A percentile compares a stretch with the other conserved stretches of the same genome.
Evolutionary conservation across 2,888 invertebrate genomes (phyloP).

Genomic region (Stenurella melanura): DNA sequence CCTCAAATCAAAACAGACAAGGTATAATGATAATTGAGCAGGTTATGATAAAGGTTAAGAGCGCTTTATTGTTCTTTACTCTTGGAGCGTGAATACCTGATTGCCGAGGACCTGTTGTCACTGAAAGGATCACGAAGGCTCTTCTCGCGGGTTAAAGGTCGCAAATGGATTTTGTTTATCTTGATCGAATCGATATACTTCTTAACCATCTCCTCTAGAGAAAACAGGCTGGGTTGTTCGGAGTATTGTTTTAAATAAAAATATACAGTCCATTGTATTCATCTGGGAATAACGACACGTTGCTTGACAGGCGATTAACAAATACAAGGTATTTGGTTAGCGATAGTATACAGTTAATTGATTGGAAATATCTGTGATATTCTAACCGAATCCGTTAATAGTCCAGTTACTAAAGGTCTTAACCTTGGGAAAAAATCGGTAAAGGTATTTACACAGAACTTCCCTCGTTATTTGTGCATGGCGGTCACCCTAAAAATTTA

Average conservation of each 20-base stretch:
- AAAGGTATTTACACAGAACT: too few species aligned
- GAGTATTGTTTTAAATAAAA: constrained; percentile 27
- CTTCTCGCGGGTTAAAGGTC: constrained; percentile 50
- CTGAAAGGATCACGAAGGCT: constrained; percentile 51
- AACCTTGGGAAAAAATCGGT: too few species aligned
- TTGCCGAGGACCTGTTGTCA: constrained; percentile 56
- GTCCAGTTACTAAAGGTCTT: too few species aligned
- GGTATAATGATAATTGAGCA: constrained; percentile 41
- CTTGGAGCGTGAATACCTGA: constrained; percentile 51
- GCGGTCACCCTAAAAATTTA: too few species aligned
- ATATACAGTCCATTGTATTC: constrained; percentile 5
- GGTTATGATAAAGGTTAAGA: constrained; percentile 46
- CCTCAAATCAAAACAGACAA: constrained; percentile 27
- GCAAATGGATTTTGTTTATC: constrained; percentile 55
- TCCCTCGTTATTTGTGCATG: too few species aligned
- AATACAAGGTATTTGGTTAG: neutral
- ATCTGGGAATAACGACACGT: neutral
- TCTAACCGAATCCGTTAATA: neutral
- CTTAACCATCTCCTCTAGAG: constrained; percentile 10
- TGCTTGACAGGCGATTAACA: constrained; percentile 4
- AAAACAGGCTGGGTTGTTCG: constrained; percentile 15
- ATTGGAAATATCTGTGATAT: neutral
- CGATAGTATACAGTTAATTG: neutral
- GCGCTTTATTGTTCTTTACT: constrained; percentile 46
- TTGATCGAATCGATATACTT: constrained; percentile 50